phyloP scores from a whole-genome alignment of 2,113 vertebrate genomes.

The Isichthys henryi region DNA sequence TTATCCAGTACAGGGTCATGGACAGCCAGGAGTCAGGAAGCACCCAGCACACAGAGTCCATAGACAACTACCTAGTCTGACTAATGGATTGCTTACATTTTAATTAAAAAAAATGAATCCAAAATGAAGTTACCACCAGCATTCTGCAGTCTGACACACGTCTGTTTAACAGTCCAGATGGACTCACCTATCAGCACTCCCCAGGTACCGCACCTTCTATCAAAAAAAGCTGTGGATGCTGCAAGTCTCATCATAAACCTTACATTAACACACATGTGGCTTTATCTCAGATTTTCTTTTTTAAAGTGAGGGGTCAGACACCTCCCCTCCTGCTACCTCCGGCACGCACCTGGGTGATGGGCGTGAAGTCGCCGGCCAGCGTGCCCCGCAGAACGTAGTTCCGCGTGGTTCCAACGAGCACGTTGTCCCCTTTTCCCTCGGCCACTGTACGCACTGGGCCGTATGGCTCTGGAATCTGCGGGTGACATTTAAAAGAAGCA shows the following conservation, averaged over 20 bases:
- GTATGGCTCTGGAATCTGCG: conserved; percentile 85
- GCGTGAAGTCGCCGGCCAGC: conserved; percentile 76
- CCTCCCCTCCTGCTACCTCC: background rate
- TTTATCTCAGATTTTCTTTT: background rate
- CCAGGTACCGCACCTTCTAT: background rate
- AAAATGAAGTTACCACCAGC: too few species aligned
- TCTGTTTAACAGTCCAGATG: background rate
- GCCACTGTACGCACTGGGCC: conserved; percentile 90
- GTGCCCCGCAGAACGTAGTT: conserved; percentile 87
- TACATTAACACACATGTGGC: background rate
- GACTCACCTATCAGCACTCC: background rate
- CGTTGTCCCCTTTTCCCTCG: conserved; percentile 79
- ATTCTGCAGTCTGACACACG: background rate
- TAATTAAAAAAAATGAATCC: background rate
- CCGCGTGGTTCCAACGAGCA: conserved; percentile 91
- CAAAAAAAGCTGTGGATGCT: background rate
- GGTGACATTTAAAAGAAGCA: background rate
- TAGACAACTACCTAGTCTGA: background rate
- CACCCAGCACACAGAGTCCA: background rate
- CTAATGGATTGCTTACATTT: background rate
- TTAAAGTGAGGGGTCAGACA: background rate
- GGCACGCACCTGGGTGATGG: conserved; percentile 82
- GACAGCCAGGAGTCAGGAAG: too few species aligned
- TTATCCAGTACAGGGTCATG: background rate
- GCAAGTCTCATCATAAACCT: background rate